A percentile compares a stretch with the other conserved stretches of the same genome.
Conservation (phyloP, 2,888 invertebrate species). For the Agrochola litura region DNA sequence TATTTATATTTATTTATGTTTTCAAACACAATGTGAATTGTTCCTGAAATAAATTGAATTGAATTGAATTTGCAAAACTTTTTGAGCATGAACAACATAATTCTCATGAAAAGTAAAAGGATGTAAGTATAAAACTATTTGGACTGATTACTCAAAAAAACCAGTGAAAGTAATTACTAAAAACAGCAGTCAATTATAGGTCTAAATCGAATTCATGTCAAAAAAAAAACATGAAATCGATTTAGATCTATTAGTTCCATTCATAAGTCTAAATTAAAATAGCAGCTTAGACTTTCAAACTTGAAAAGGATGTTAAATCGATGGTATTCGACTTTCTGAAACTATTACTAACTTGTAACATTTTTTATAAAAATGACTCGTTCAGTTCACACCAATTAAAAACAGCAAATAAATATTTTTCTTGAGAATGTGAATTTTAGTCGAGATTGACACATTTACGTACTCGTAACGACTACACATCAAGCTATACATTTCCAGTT, state of each 20-base stretch:
- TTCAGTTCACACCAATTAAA: constrained; percentile 31
- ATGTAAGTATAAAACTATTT: neutral
- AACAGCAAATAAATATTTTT: neutral
- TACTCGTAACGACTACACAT: too few species aligned
- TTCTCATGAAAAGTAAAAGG: constrained; percentile 13
- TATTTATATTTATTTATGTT: too few species aligned
- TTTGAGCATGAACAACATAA: neutral
- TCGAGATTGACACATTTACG: neutral
- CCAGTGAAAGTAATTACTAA: neutral
- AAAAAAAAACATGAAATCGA: constrained; percentile 9
- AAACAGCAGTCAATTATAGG: neutral
- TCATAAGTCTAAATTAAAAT: constrained; percentile 25
- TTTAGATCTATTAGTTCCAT: constrained; percentile 1
- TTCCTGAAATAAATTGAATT: too few species aligned
- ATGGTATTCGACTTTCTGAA: constrained; percentile 19
- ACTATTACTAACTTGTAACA: constrained; percentile 6
- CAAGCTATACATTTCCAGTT: too few species aligned
- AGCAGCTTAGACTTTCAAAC: constrained; percentile 30
- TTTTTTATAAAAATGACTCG: neutral
- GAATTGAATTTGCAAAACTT: too few species aligned
- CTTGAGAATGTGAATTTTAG: neutral
- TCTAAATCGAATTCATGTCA: too few species aligned
- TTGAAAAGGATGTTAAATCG: constrained; percentile 18
- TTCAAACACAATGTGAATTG: too few species aligned
- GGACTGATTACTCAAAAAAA: neutral